These are phyloP conservation scores for Muscina levida DNA, from an alignment of 2,888 invertebrate genomes.

Conservation along the genomic window DNA sequence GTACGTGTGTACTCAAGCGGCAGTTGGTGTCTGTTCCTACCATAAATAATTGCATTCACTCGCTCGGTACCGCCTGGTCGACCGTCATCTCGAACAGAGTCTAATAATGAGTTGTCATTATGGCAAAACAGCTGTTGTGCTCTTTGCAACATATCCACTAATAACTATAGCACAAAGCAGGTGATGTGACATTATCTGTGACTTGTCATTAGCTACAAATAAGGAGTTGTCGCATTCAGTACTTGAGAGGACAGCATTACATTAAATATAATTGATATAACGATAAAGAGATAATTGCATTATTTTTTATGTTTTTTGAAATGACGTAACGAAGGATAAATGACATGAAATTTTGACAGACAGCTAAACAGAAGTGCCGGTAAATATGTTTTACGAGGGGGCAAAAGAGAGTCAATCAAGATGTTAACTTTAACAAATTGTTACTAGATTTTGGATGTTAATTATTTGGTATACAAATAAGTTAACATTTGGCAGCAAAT, in stretches of 20 bases:
- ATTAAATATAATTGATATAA: background rate
- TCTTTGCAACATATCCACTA: background rate
- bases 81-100: background rate
- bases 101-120: slow-evolving; percentile 41
- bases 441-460: too few relatives aligned
- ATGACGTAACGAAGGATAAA: background rate
- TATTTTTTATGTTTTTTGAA: too few relatives aligned
- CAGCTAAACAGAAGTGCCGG: too few relatives aligned
- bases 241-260: background rate
- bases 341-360: background rate
- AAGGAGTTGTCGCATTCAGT: background rate
- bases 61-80: slow-evolving; percentile 10
- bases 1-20: background rate
- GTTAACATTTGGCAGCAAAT: too few relatives aligned
- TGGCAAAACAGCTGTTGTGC: slow-evolving; percentile 3
- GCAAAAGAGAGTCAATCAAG: too few relatives aligned
- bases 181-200: background rate
- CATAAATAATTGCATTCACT: slow-evolving; percentile 24
- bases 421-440: too few relatives aligned
- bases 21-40: background rate
- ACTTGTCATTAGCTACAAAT: background rate
- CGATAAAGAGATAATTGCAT: background rate
- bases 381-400: too few relatives aligned
- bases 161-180: background rate
- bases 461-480: too few relatives aligned